phyloP scores from a whole-genome alignment of 2,113 vertebrate genomes.

The Anser cygnoides region DNA sequence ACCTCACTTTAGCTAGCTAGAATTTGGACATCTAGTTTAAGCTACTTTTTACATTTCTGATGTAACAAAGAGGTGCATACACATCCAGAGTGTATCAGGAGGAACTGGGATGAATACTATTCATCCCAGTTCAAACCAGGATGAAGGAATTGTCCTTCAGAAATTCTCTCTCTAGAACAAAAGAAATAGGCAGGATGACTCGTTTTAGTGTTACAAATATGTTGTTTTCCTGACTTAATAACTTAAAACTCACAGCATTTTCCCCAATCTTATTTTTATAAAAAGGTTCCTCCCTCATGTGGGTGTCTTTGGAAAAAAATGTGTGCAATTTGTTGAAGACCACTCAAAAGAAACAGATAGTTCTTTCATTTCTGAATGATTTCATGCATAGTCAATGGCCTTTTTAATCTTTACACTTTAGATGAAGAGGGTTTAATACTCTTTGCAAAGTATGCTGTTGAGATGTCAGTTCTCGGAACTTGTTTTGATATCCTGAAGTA shows the following conservation, averaged over 20 bases:
- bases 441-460: background rate
- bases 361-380: background rate
- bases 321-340: background rate
- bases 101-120: background rate
- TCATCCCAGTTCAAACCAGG: background rate
- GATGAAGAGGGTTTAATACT: background rate
- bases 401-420: background rate
- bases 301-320: background rate
- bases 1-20: background rate
- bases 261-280: background rate
- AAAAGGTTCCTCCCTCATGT: background rate
- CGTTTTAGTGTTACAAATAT: background rate
- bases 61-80: background rate
- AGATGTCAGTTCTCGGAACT: background rate
- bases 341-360: background rate
- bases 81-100: background rate
- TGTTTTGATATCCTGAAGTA: background rate
- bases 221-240: background rate
- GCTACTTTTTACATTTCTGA: background rate
- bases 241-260: background rate
- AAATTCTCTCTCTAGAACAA: background rate
- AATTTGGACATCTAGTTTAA: background rate
- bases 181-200: background rate
- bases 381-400: background rate
- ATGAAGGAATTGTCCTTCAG: background rate